Evolutionary conservation across 2,888 invertebrate genomes (phyloP), one percentile per base, ranked within the genome.

Genomic region (Petrophora chlorosata): DNA sequence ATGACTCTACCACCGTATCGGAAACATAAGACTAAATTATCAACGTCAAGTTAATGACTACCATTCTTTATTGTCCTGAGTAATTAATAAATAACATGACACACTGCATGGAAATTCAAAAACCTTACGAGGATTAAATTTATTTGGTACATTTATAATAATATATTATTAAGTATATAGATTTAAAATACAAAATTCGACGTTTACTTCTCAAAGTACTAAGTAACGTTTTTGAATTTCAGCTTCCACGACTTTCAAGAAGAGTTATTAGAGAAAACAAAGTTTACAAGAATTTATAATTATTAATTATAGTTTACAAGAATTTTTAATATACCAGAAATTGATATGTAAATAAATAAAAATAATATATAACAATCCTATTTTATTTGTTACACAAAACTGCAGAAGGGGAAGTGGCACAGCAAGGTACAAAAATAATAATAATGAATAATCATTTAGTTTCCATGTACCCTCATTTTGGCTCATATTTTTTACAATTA

Each of bases 321-420:
- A n/a, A 7, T 32, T 16, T 16, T 9, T 16, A 3, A 4, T 0
- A 9, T 15, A n/a, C 1, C 8, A 8, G 15, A 13, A 16, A 42
- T 36, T 25, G 10, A 35, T n/a, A 34, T 40, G 40, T 44, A 35
- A 25, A 50, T 35, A 25, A 41, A 28, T 15, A 12, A 29, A 46
- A 38, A 25, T 8, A 9, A 3, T n/a, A 25, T 10, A 9, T 35
- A 16, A 46, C 17, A 3, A 12, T 39, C 45, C 28, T 15, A 35
- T 48, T 51, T 35, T 0, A 33, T 52, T 53, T 44, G 65, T 62
- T 73, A 76, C 81, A 49, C 61, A 53, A 53, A 5, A 64, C 61
- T 66, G 46, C 81, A 93, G 93, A 93, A 87, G 93, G 92, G 67
- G 93, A 93, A 81, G 85, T 92, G 70, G 92, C 92, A 38, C 93